Conservation (phyloP, 2,888 invertebrate species). For the Agriopis marginaria region DNA sequence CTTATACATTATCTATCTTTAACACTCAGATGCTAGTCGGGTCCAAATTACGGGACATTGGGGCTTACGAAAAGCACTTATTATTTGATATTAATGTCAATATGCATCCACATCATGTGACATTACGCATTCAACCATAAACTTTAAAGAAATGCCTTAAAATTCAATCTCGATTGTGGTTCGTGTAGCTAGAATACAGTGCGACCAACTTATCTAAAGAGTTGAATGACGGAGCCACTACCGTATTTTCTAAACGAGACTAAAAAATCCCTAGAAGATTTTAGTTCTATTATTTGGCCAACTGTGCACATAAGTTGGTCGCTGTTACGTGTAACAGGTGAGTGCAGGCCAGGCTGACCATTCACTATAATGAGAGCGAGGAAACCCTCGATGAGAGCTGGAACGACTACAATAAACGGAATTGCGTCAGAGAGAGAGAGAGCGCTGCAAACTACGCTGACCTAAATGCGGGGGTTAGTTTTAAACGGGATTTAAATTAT, state of each 20-base stretch:
- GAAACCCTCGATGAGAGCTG: constrained; percentile 35
- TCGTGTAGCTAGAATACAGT: not conserved
- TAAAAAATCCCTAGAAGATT: not conserved
- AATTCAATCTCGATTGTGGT: not conserved
- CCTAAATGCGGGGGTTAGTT: constrained; percentile 28
- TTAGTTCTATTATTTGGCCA: constrained; percentile 1
- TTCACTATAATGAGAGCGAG: constrained; percentile 42
- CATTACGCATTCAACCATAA: not conserved
- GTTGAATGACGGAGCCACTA: not conserved
- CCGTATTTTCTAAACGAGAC: too few relatives aligned
- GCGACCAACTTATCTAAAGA: not conserved
- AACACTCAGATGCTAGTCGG: not conserved
- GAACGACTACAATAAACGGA: constrained; percentile 42
- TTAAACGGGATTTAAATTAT: constrained; percentile 17
- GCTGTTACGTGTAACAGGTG: constrained; percentile 34
- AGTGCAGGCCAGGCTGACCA: constrained; percentile 37
- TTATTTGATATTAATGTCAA: constrained; percentile 17
- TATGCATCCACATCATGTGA: constrained; percentile 2
- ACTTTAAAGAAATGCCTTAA: not conserved
- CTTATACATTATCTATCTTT: not conserved
- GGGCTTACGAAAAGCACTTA: constrained; percentile 18
- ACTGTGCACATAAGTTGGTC: not conserved
- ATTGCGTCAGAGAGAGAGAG: constrained; percentile 33
- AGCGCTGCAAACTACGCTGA: constrained; percentile 28
- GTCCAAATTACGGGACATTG: constrained; percentile 2